These are phyloP conservation scores for Podarcis siculus DNA, from an alignment of 2,797 vertebrate genomes.

Conservation along the genomic window DNA sequence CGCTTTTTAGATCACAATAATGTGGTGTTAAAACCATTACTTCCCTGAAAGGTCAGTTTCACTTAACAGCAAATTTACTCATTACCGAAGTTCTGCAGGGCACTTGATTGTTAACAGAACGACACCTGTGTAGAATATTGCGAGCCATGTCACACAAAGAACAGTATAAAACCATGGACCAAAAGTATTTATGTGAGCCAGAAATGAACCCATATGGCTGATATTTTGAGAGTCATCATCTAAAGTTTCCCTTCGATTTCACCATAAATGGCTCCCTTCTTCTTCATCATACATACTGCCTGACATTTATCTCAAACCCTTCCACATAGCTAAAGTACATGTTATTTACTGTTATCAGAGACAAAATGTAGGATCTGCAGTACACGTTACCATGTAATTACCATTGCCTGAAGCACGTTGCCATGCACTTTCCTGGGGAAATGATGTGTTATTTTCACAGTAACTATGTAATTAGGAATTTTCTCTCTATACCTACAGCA, in stretches of 20 bases:
- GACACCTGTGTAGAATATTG: neutral
- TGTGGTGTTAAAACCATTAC: too few relatives aligned
- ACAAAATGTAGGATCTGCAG: neutral
- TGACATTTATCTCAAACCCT: neutral
- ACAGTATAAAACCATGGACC: neutral
- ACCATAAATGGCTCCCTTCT: neutral
- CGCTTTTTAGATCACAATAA: neutral
- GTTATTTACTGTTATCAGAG: neutral
- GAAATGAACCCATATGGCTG: neutral
- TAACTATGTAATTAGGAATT: slow-evolving; percentile 33
- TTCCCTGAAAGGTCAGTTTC: neutral
- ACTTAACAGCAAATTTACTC: neutral
- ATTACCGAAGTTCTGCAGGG: neutral
- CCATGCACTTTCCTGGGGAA: slow-evolving; percentile 13
- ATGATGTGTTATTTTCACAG: slow-evolving; percentile 25
- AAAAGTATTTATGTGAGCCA: neutral
- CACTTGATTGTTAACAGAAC: neutral
- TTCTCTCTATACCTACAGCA: slow-evolving; percentile 5
- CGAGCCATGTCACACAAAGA: neutral
- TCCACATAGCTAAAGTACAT: neutral
- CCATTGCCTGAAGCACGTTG: slow-evolving; percentile 7
- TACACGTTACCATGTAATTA: slow-evolving; percentile 11
- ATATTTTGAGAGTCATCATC: neutral
- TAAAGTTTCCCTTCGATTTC: neutral
- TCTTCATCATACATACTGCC: neutral